Evolutionary conservation across 2,113 vertebrate genomes (phyloP).

Genomic region (Percina caprodes): DNA sequence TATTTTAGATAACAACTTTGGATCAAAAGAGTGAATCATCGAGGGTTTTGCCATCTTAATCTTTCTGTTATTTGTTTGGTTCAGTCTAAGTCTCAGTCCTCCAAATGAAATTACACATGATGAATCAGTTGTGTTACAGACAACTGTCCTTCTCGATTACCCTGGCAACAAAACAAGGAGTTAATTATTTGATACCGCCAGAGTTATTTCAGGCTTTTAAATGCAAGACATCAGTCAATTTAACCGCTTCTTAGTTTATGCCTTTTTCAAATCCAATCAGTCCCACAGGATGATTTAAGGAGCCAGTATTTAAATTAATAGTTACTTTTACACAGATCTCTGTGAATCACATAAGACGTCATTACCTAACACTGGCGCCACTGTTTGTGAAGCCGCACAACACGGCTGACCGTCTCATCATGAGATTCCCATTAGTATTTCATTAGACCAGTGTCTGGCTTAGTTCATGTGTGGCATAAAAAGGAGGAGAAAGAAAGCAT

Average conservation of each 20-base stretch:
- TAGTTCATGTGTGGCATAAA: not conserved
- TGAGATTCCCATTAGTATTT: conserved; percentile 68
- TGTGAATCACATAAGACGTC: conserved; percentile 57
- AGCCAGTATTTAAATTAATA: conserved; percentile 48
- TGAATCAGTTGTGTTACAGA: conserved; percentile 38
- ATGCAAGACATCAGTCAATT: conserved; percentile 45
- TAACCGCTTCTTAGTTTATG: conserved; percentile 30
- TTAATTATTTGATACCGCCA: conserved; percentile 28
- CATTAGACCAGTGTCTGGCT: conserved; percentile 41
- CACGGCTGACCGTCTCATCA: conserved; percentile 72
- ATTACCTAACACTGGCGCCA: conserved; percentile 68
- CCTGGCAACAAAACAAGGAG: conserved; percentile 35
- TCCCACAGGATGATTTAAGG: conserved; percentile 56
- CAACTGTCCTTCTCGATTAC: conserved; percentile 39
- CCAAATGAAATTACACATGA: conserved; percentile 52
- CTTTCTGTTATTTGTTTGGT: conserved; percentile 43
- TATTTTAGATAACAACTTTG: conserved; percentile 55
- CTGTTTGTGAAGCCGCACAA: conserved; percentile 49
- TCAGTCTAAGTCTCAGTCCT: conserved; percentile 20
- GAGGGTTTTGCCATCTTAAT: conserved; percentile 25
- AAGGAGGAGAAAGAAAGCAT: not conserved
- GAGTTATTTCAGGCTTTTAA: conserved; percentile 40
- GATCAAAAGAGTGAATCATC: conserved; percentile 55
- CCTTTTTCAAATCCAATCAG: conserved; percentile 50
- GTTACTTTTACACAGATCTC: conserved; percentile 62